Evolutionary conservation across 2,888 invertebrate genomes (phyloP).

Genomic region (Lycaena phlaeas): DNA sequence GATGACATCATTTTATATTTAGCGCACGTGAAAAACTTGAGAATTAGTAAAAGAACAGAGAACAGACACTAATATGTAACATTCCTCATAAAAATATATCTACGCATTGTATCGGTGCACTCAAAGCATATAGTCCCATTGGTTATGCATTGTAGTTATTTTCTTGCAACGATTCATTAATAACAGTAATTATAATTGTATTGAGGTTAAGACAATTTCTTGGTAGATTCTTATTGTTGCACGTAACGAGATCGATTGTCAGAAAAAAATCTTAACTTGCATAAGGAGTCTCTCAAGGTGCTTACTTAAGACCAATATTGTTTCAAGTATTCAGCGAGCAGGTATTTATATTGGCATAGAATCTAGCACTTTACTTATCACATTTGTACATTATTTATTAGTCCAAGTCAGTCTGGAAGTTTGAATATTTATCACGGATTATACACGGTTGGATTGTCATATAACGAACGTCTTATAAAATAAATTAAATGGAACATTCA

Average conservation of each 20-base stretch:
- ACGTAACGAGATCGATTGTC: neutral
- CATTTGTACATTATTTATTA: slow-evolving; percentile 23
- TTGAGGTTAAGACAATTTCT: slow-evolving; percentile 1
- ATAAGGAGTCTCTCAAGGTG: neutral
- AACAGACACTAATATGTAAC: too few relatives aligned
- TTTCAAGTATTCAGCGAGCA: neutral
- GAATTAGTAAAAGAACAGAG: too few relatives aligned
- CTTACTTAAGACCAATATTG: neutral
- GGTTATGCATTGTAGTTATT: slow-evolving; percentile 1
- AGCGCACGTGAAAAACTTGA: too few relatives aligned
- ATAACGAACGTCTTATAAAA: slow-evolving; percentile 8
- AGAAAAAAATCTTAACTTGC: neutral
- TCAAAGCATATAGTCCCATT: neutral
- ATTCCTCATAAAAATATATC: too few relatives aligned
- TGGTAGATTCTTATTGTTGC: neutral
- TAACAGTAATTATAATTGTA: slow-evolving; percentile 7
- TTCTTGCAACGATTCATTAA: slow-evolving; percentile 2
- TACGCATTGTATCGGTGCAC: slow-evolving; percentile 3
- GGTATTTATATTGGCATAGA: slow-evolving; percentile 1
- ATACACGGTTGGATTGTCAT: slow-evolving; percentile 27
- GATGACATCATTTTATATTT: too few relatives aligned
- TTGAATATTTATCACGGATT: slow-evolving; percentile 47
- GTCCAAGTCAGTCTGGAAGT: slow-evolving; percentile 34
- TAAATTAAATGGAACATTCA: slow-evolving; percentile 7
- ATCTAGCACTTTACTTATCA: too few relatives aligned